These are phyloP conservation scores for Dexiosoma caninum DNA, from an alignment of 2,888 invertebrate species.

Conservation along the genomic window DNA sequence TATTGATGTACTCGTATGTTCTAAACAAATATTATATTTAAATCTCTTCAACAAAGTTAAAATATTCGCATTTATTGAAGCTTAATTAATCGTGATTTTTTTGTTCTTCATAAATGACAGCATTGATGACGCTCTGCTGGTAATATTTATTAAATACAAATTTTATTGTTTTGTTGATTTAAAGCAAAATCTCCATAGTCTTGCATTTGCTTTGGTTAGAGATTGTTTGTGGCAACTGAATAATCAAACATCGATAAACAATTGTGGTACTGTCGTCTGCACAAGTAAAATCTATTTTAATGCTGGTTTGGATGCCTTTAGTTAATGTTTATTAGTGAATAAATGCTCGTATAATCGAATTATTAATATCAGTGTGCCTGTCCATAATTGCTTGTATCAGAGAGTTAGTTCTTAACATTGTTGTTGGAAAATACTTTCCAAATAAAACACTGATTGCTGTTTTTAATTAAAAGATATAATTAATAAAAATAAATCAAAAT, in stretches of 20 bases:
- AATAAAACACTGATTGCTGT: conserved; percentile 3
- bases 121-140: neutral
- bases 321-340: too few relatives aligned
- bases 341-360: conserved; percentile 32
- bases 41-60: neutral
- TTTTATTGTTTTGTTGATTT: neutral
- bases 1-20: too few relatives aligned
- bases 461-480: conserved; percentile 27
- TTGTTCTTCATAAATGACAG: neutral
- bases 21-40: neutral
- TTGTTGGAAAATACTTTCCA: neutral
- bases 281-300: neutral
- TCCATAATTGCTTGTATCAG: neutral
- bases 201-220: neutral
- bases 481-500: conserved; percentile 27
- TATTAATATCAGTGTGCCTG: conserved; percentile 12
- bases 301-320: neutral
- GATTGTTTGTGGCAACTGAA: conserved; percentile 19
- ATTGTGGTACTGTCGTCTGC: neutral
- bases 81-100: neutral
- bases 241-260: neutral
- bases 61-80: neutral
- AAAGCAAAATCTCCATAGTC: neutral
- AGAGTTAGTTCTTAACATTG: neutral
- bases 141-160: conserved; percentile 7